Base-by-base conservation (phyloP, 2,797 vertebrate species). In the Anguilla megastoma region DNA sequence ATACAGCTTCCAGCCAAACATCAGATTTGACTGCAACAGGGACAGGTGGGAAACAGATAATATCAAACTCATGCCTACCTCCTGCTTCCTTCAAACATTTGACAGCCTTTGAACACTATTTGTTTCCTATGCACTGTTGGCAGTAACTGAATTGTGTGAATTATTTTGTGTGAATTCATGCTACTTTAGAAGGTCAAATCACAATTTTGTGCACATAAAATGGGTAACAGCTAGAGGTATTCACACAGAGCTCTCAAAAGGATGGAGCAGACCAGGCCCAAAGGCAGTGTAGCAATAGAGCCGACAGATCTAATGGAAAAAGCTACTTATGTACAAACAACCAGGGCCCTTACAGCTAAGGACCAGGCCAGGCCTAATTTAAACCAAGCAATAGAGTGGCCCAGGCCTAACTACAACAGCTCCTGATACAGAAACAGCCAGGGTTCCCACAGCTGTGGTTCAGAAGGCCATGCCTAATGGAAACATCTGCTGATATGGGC, bases 1-100 rank as follows among this genome's bases (percentile, higher is more conserved):
- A 90, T 89, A 94, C 56, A 99, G 95, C 93, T 97, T 98, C 98
- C 98, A 99, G 36, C 98, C 98, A 90, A 98, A 99, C 94, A 99
- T 96, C 91, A 99, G 91, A 91, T 99, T 98, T 84, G 96, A 97
- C 98, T 99, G 93, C 87, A 93, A 90, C 7, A 41, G 60, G 91
- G 91, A 92, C 88, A 89, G 89, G 58, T 6, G 18, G 41, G 85
- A 91, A 91, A 82, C 30, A 87, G 8, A 88, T 0, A 91, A 88
- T 58, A 36, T 36, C 33, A 69, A 74, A 48, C 86, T 87, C 10
- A 54, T 36, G 45, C 50, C 63, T 84, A 36, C 45, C 30, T 84
- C 16, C 9, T 21, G 52, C n/a, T 27, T 79, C 69, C 79, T 8
- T 82, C 2, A n/a, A 50, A 82, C 8, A n/a, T 14, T 30, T 3